Evolutionary conservation across 1,140 invertebrate species (phyloP), one percentile per base, ranked within the genome.

Genomic region (Zaprionus lachaisei): DNA sequence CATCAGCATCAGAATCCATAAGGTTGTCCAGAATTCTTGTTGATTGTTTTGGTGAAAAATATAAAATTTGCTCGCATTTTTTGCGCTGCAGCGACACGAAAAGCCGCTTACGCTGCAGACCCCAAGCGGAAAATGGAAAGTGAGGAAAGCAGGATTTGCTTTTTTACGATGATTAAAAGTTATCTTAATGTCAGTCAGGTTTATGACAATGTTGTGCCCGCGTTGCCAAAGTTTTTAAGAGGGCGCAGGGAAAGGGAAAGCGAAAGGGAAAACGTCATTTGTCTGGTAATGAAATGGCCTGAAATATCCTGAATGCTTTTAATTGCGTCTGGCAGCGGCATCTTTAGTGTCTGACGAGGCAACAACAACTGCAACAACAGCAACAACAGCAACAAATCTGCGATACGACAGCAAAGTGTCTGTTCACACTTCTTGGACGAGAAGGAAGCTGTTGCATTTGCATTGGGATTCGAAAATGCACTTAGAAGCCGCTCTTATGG

Each of bases 91-190:
- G 77, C 77, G 70, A 84, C 69, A 81, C 84, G 68, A 81, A 87
- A 87, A 87, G 81, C 84, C 81, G 84, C 84, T 87, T 87, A 89
- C 78, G 84, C 70, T 72, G 83, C 84, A 80, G 63, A 49, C 7
- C 61, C 69, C 51, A n/a, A 28, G n/a, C 49, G 60, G 58, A 56
- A 67, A 61, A 67, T 61, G 34, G 31, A 56, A 26, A 12, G 11
- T 14, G 15, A n/a, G n/a, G n/a, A 41, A 28, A 4, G 56, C 31
- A 24, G 56, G 62, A 58, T 72, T 66, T 49, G 41, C 44, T 87
- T 80, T 83, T 87, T 87, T 84, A 79, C 77, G 84, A 84, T 81
- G 84, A 89, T 89, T 87, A 87, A 87, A 87, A 90, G 84, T 89
- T 87, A 89, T 87, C 84, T 87, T 87, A 87, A 87, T 87, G 84